phyloP scores from a whole-genome alignment of 2,888 invertebrate species.

The Chloroclysta siterata region DNA sequence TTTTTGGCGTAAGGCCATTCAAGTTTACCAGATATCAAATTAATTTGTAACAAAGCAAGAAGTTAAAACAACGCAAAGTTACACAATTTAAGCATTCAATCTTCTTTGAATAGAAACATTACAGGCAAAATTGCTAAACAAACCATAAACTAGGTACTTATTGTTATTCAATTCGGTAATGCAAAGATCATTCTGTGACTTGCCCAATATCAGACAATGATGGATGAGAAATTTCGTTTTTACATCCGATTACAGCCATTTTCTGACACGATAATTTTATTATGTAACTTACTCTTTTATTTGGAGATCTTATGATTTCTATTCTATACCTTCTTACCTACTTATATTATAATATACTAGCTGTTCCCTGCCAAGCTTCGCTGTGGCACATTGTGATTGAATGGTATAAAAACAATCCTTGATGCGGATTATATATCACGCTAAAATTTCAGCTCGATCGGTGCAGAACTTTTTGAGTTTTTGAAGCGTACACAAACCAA shows the following conservation, averaged over 20 bases:
- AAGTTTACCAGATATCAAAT: not conserved
- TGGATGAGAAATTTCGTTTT: constrained; percentile 47
- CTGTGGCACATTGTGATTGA: too few relatives aligned
- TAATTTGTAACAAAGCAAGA: not conserved
- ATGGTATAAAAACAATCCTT: too few relatives aligned
- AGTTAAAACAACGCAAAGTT: constrained; percentile 1
- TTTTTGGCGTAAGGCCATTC: not conserved
- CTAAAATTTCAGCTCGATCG: too few relatives aligned
- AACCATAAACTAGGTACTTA: constrained; percentile 27
- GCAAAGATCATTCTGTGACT: constrained; percentile 48
- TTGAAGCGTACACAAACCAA: too few relatives aligned
- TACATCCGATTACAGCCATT: constrained; percentile 47
- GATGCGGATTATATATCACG: too few relatives aligned
- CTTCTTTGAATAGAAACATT: constrained; percentile 20
- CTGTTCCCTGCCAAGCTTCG: too few relatives aligned
- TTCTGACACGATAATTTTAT: constrained; percentile 49
- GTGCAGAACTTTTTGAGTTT: too few relatives aligned
- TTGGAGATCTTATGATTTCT: constrained; percentile 1
- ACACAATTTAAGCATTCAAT: constrained; percentile 26
- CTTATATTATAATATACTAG: too few relatives aligned
- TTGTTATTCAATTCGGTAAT: constrained; percentile 45
- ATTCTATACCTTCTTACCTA: not conserved
- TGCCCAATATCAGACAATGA: constrained; percentile 53
- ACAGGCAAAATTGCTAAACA: constrained; percentile 26
- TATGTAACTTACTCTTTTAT: constrained; percentile 11